A percentile compares a stretch with the other conserved stretches of the same genome.
Conservation (phyloP, 2,797 vertebrate genomes). For the Leptatherina wallacei region DNA sequence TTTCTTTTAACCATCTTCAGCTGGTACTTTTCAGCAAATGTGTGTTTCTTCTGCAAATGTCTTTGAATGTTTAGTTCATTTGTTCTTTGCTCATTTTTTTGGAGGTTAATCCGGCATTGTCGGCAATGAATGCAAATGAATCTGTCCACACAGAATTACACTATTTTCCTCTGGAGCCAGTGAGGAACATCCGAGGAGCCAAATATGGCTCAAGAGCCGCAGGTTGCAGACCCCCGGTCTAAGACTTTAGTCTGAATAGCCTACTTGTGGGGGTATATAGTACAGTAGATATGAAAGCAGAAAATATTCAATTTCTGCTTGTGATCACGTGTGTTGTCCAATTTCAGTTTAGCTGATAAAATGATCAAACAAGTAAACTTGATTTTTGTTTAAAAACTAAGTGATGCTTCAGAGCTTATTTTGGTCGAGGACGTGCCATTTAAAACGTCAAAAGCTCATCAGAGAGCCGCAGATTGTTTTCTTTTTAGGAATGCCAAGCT, state of each 20-base stretch:
- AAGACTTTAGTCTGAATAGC: slow-evolving; percentile 1
- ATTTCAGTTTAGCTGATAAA: slow-evolving; percentile 27
- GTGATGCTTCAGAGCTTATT: slow-evolving; percentile 49
- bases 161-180: too few relatives aligned
- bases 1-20: too few relatives aligned
- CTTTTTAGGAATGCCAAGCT: slow-evolving; percentile 68
- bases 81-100: too few relatives aligned
- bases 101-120: too few relatives aligned
- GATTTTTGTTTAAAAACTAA: slow-evolving; percentile 23
- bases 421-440: slow-evolving; percentile 66
- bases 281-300: background rate
- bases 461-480: slow-evolving; percentile 64
- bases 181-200: too few relatives aligned
- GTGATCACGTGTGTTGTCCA: slow-evolving; percentile 3
- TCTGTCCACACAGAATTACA: too few relatives aligned
- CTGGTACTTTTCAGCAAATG: too few relatives aligned
- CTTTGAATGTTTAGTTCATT: too few relatives aligned
- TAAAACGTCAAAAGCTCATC: slow-evolving; percentile 57
- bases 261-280: background rate
- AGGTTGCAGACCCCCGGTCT: background rate
- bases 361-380: slow-evolving; percentile 24
- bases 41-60: too few relatives aligned
- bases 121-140: too few relatives aligned
- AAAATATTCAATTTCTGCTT: background rate
- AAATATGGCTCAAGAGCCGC: too few relatives aligned